These are phyloP conservation scores for Clamator glandarius DNA, from an alignment of 2,797 vertebrate genomes.

Conservation along the genomic window DNA sequence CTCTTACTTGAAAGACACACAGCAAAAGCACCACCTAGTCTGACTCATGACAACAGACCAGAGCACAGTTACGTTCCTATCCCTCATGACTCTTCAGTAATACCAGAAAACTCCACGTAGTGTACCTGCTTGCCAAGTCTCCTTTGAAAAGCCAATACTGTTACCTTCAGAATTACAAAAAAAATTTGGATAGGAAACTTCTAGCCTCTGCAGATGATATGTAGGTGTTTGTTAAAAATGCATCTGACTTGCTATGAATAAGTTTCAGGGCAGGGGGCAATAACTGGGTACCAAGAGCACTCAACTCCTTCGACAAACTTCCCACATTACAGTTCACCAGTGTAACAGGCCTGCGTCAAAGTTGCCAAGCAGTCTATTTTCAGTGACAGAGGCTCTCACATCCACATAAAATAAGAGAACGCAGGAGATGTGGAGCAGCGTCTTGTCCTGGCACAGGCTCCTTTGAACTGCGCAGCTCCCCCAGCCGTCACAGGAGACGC, in stretches of 20 bases:
- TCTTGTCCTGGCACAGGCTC: neutral
- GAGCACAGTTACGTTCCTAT: neutral
- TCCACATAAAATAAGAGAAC: neutral
- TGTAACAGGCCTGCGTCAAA: neutral
- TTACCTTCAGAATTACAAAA: neutral
- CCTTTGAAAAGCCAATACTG: neutral
- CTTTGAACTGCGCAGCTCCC: fast-evolving
- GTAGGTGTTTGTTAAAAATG: slow-evolving; percentile 27
- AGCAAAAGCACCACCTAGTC: neutral
- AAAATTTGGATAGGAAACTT: neutral
- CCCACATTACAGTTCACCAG: neutral
- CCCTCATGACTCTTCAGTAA: neutral
- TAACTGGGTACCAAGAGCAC: neutral
- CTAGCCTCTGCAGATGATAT: slow-evolving; percentile 32
- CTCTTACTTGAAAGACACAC: neutral
- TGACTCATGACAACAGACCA: neutral
- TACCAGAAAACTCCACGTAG: neutral
- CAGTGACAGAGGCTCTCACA: neutral
- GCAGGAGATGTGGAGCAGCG: neutral
- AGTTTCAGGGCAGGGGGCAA: slow-evolving; percentile 11
- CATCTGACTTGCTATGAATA: neutral
- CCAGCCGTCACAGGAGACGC: neutral
- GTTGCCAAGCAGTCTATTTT: fast-evolving
- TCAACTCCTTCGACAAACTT: neutral
- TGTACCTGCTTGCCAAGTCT: neutral